Evolutionary conservation across 2,797 vertebrate species (phyloP).

Genomic region (Poeciliopsis gracilis): DNA sequence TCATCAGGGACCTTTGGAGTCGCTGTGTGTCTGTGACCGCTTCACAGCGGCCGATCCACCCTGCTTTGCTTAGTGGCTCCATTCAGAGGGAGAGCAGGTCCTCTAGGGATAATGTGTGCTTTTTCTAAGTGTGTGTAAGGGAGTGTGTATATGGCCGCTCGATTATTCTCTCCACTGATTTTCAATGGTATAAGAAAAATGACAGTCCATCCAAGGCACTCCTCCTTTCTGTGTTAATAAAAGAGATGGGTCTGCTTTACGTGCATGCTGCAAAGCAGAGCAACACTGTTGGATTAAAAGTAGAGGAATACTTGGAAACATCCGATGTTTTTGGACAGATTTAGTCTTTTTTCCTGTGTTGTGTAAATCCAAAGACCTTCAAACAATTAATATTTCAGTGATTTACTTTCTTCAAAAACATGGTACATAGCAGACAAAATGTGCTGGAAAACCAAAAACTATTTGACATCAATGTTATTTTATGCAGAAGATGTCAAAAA

Average conservation of each 20-base stretch:
- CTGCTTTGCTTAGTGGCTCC: slow-evolving; percentile 36
- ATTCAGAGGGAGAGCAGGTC: slow-evolving; percentile 57
- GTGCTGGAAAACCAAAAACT: not conserved
- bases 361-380: not conserved
- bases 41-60: slow-evolving; percentile 51
- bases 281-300: not conserved
- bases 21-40: slow-evolving; percentile 42
- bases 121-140: slow-evolving; percentile 37
- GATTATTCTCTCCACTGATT: slow-evolving; percentile 65
- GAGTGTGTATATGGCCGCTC: slow-evolving; percentile 31
- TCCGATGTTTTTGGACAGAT: not conserved
- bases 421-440: not conserved
- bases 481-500: not conserved
- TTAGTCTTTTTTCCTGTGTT: not conserved
- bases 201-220: slow-evolving; percentile 14
- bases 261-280: slow-evolving; percentile 15
- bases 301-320: not conserved
- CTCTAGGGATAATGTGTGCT: slow-evolving; percentile 59
- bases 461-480: not conserved
- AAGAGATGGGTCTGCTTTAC: slow-evolving; percentile 31
- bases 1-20: slow-evolving; percentile 12
- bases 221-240: slow-evolving; percentile 40
- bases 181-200: slow-evolving; percentile 59
- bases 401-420: not conserved
- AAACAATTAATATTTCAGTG: not conserved